A percentile compares a stretch with the other conserved stretches of the same genome.
These are phyloP conservation scores for Propithecus perrieri DNA, from an alignment of 2,797 vertebrate species.

Conservation along the genomic window DNA sequence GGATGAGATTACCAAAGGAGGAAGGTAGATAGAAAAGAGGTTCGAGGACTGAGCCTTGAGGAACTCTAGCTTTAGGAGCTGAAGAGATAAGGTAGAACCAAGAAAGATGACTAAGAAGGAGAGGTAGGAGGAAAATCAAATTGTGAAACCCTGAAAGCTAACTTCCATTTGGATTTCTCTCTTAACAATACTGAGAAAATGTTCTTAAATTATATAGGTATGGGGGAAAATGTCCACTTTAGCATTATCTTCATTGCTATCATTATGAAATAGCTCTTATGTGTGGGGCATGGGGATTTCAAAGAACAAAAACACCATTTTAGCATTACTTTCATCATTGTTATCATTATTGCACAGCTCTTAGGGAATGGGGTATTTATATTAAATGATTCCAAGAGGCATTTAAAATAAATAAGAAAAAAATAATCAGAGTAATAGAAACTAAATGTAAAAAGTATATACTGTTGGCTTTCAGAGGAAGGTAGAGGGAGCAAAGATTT, in stretches of 20 bases:
- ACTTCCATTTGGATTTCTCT: conserved; percentile 9
- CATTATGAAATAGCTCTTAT: not conserved
- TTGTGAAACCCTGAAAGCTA: not conserved
- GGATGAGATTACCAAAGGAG: not conserved
- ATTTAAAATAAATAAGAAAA: not conserved
- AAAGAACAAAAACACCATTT: conserved; percentile 4
- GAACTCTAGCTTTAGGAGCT: not conserved
- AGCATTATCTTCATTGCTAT: not conserved
- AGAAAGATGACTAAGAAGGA: not conserved
- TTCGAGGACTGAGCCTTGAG: not conserved
- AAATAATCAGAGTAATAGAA: conserved; percentile 16
- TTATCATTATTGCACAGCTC: not conserved
- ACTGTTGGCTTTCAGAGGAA: not conserved
- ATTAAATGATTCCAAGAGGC: not conserved
- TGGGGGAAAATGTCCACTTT: not conserved
- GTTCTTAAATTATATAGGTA: not conserved
- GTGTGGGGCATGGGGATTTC: not conserved
- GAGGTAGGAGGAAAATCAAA: not conserved
- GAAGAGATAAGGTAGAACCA: not conserved
- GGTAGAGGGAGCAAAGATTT: not conserved
- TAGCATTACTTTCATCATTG: not conserved
- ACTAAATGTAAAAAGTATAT: not conserved
- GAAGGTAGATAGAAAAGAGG: not conserved
- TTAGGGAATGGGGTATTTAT: not conserved
- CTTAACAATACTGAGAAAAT: not conserved